Percentiles rank a stretch among this genome's conserved stretches.
Conservation (phyloP, 2,797 vertebrate species). For the Momotus momota region DNA sequence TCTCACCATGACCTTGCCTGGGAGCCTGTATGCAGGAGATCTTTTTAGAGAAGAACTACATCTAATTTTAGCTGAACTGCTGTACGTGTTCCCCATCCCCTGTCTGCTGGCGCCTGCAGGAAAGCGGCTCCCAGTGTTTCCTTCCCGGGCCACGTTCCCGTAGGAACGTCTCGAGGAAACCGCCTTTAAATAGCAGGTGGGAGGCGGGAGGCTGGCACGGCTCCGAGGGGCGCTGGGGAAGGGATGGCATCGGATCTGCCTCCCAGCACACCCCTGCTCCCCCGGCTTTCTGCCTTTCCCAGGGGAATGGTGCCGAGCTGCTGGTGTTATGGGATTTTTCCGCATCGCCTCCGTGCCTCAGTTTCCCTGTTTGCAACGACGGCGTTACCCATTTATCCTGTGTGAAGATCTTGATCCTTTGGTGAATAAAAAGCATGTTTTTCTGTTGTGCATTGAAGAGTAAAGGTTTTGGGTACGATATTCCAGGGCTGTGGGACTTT, state of each 20-base stretch:
- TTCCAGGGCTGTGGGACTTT: too few relatives aligned
- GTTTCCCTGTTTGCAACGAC: background rate
- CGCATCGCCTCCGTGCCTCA: background rate
- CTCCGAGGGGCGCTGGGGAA: background rate
- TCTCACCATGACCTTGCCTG: fast-evolving
- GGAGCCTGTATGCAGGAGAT: background rate
- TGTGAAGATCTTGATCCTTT: background rate
- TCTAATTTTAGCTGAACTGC: background rate
- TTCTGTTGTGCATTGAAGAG: fast-evolving
- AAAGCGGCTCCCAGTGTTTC: background rate
- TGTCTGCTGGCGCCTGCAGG: background rate
- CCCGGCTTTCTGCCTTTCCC: background rate
- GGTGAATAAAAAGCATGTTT: background rate
- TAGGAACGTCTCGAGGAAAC: background rate
- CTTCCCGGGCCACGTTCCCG: background rate
- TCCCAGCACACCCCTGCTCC: background rate
- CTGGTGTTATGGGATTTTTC: background rate
- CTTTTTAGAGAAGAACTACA: background rate
- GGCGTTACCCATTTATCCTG: fast-evolving
- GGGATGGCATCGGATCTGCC: background rate
- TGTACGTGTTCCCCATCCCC: background rate
- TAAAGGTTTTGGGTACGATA: background rate
- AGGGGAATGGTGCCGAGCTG: background rate
- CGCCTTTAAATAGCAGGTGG: background rate
- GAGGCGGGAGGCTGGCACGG: background rate